Evolutionary conservation across 2,113 vertebrate genomes (phyloP).

Genomic region (Ctenomys sociabilis): DNA sequence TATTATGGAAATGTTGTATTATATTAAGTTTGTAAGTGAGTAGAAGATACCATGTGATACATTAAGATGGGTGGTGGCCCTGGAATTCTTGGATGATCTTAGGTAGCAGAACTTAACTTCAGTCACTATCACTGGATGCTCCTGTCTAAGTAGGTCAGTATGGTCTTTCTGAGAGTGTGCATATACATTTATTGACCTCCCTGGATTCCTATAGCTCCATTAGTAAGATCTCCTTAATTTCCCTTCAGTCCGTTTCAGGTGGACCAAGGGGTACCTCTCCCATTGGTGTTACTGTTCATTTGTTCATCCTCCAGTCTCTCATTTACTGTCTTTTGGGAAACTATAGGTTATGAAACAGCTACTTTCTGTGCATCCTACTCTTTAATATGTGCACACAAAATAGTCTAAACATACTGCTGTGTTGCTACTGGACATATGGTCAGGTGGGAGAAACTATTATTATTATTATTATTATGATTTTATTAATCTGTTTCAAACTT

Average conservation of each 20-base stretch:
- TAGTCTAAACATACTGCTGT: background rate
- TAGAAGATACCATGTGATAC: background rate
- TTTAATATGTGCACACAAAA: background rate
- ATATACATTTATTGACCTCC: background rate
- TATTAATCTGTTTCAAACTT: too few relatives aligned
- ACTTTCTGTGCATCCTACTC: background rate
- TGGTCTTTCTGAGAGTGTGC: background rate
- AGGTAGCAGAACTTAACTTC: background rate
- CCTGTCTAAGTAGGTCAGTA: background rate
- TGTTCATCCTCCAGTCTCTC: background rate
- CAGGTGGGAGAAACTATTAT: background rate
- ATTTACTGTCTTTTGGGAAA: constrained; percentile 10
- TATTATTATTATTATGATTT: too few relatives aligned
- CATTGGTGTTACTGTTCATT: background rate
- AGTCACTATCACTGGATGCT: background rate
- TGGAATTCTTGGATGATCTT: constrained; percentile 16
- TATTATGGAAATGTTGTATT: background rate
- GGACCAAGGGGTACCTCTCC: background rate
- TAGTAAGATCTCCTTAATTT: background rate
- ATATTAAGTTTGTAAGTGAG: background rate
- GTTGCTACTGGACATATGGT: background rate
- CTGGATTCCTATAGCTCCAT: background rate
- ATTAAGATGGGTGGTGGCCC: background rate
- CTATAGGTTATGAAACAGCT: background rate
- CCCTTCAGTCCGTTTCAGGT: background rate